These are phyloP conservation scores for Rhabditoides inermis DNA, from an alignment of 2,888 invertebrate species.

Conservation along the genomic window DNA sequence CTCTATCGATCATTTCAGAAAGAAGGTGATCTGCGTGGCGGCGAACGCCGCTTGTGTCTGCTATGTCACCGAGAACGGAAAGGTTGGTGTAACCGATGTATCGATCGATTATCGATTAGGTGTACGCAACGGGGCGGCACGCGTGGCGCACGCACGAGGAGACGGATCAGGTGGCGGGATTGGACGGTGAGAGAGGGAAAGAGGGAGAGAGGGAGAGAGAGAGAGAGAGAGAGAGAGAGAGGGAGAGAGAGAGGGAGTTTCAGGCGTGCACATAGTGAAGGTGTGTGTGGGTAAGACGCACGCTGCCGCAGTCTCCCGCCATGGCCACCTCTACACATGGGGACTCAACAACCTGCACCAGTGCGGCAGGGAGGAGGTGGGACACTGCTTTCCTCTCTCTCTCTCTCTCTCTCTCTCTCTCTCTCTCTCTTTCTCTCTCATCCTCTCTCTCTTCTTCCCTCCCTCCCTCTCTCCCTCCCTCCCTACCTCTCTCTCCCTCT, in stretches of 20 bases:
- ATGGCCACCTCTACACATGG: slow-evolving; percentile 85
- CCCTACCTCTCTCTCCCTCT: too few species aligned
- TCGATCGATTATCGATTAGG: too few species aligned
- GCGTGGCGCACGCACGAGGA: slow-evolving; percentile 55
- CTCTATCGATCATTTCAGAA: slow-evolving; percentile 14
- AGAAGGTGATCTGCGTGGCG: slow-evolving; percentile 61
- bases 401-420: background rate
- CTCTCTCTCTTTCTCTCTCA: too few species aligned
- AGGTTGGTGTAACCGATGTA: too few species aligned
- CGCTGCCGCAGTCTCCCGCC: slow-evolving; percentile 75
- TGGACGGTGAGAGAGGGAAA: slow-evolving; percentile 6
- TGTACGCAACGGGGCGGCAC: slow-evolving; percentile 66
- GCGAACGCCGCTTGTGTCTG: slow-evolving; percentile 92
- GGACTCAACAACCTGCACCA: slow-evolving; percentile 96
- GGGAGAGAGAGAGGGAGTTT: background rate
- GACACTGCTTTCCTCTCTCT: background rate
- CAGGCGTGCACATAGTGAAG: slow-evolving; percentile 10
- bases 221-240: background rate
- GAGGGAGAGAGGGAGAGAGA: background rate
- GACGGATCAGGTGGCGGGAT: slow-evolving; percentile 17
- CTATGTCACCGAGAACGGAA: slow-evolving; percentile 79
- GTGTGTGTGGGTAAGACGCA: slow-evolving; percentile 79
- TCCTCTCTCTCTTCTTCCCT: background rate
- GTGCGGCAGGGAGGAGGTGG: slow-evolving; percentile 64
- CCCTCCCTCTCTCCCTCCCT: background rate